These are phyloP conservation scores for Drosophila mettleri DNA, from an alignment of 2,888 invertebrate species.

Conservation along the genomic window DNA sequence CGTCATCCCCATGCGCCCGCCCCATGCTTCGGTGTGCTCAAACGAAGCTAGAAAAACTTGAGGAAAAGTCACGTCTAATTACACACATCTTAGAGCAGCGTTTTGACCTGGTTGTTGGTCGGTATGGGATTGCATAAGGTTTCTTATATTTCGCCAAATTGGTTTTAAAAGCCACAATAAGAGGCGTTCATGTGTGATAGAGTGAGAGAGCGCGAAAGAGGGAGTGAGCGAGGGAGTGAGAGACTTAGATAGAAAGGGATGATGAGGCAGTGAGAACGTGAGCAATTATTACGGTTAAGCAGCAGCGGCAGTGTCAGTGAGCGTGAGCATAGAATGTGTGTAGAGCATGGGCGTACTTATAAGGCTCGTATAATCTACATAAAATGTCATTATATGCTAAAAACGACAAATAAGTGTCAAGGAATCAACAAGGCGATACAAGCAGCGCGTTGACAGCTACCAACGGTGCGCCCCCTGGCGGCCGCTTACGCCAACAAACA, in stretches of 20 bases:
- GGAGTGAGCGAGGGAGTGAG: slow-evolving; percentile 28
- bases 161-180: slow-evolving; percentile 77
- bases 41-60: slow-evolving; percentile 65
- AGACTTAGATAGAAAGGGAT: no score
- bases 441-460: slow-evolving; percentile 30
- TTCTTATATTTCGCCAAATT: slow-evolving; percentile 67
- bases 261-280: slow-evolving; percentile 61
- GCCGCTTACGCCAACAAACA: slow-evolving; percentile 3
- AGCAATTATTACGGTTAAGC: slow-evolving; percentile 73
- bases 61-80: slow-evolving; percentile 80
- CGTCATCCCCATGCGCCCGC: neutral
- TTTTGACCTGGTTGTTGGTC: slow-evolving; percentile 71
- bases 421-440: slow-evolving; percentile 47
- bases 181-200: slow-evolving; percentile 19
- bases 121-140: slow-evolving; percentile 29
- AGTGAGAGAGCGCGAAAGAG: slow-evolving; percentile 31
- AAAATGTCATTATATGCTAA: slow-evolving; percentile 63
- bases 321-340: neutral
- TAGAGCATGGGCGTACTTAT: neutral
- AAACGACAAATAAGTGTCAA: slow-evolving; percentile 70
- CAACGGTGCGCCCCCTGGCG: slow-evolving; percentile 32
- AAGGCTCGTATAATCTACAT: slow-evolving; percentile 47
- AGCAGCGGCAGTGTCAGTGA: slow-evolving; percentile 34
- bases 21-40: slow-evolving; percentile 14
- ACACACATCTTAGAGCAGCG: slow-evolving; percentile 73